Evolutionary conservation across 2,797 vertebrate species (phyloP).

Genomic region (Ispidina lecontei): DNA sequence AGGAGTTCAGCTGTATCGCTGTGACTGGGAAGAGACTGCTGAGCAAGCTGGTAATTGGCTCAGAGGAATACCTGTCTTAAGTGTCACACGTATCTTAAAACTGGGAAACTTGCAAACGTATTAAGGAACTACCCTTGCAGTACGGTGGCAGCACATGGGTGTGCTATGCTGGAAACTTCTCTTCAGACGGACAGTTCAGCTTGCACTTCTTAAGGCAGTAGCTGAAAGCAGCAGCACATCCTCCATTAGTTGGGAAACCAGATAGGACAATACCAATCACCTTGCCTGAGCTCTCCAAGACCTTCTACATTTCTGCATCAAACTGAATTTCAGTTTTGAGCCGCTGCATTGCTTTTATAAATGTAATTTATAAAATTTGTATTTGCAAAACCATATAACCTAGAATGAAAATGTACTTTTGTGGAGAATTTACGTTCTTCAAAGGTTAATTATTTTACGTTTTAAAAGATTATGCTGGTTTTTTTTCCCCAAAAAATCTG

Average conservation of each 20-base stretch:
- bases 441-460: constrained; percentile 12
- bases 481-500: neutral
- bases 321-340: neutral
- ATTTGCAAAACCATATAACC: neutral
- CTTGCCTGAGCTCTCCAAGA: neutral
- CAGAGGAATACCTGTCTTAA: neutral
- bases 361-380: neutral
- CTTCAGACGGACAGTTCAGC: neutral
- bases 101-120: neutral
- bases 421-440: neutral
- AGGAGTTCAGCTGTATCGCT: constrained; percentile 18
- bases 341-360: neutral
- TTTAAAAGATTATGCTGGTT: neutral
- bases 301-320: neutral
- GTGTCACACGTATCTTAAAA: neutral
- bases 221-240: neutral
- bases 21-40: constrained; percentile 26
- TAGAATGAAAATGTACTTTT: neutral
- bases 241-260: neutral
- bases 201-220: neutral
- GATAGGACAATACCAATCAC: neutral
- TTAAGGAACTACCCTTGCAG: neutral
- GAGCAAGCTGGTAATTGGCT: constrained; percentile 6
- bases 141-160: neutral
- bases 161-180: neutral